Evolutionary conservation across 1,140 invertebrate genomes (phyloP).

Genomic region (Stenopsyche tienmushanensis): DNA sequence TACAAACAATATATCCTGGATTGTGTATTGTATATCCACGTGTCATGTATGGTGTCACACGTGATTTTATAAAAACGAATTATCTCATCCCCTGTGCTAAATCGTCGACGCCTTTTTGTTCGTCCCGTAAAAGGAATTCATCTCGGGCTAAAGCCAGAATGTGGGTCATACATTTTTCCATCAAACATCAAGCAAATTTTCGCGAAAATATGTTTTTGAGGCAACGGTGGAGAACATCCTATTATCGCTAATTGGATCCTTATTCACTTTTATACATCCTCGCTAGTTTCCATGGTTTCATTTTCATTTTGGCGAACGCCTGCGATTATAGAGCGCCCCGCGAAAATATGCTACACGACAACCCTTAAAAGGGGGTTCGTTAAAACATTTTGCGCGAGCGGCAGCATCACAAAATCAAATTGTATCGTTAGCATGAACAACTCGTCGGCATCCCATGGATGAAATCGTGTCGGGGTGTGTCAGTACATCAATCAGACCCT

Average conservation of each 20-base stretch:
- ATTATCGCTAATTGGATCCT: slow-evolving; percentile 7
- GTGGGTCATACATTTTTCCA: neutral
- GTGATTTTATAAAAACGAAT: no score
- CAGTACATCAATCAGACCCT: neutral
- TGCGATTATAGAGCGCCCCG: neutral
- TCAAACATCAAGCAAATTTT: neutral
- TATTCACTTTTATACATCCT: neutral
- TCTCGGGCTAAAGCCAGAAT: no score
- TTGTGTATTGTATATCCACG: no score
- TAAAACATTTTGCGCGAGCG: neutral
- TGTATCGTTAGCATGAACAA: neutral
- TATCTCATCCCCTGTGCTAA: no score
- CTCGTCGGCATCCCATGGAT: neutral
- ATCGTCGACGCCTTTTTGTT: no score
- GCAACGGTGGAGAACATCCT: neutral
- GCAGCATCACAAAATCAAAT: no score
- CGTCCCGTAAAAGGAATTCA: no score
- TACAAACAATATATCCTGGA: no score
- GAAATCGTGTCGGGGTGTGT: slow-evolving; percentile 4
- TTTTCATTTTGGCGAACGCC: neutral
- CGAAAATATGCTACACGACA: neutral
- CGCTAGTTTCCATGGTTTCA: neutral
- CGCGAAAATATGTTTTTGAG: neutral
- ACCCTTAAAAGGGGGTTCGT: neutral
- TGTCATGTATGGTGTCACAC: no score